Percentiles rank a stretch among this genome's conserved stretches.
phyloP scores from a whole-genome alignment of 2,113 vertebrate genomes.

The Leucoraja erinaceus region DNA sequence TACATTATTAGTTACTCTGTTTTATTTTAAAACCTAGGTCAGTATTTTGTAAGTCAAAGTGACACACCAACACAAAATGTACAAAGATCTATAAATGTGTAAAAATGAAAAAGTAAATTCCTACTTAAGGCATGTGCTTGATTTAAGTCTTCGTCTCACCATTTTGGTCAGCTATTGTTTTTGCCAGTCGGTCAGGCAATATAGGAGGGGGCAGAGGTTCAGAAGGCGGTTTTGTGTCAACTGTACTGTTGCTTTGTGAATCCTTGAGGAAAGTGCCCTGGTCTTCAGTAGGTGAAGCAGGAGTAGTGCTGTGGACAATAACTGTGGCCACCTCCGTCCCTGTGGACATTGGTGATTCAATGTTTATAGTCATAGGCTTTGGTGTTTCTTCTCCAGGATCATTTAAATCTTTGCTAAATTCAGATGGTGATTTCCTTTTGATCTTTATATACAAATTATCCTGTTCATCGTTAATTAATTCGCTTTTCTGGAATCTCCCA shows the following conservation, averaged over 20 bases:
- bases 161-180: neutral
- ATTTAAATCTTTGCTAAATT: constrained; percentile 77
- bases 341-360: constrained; percentile 69
- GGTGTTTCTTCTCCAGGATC: constrained; percentile 77
- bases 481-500: constrained; percentile 86
- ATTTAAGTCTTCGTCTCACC: neutral
- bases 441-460: constrained; percentile 87
- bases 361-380: constrained; percentile 63
- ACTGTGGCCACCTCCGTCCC: constrained; percentile 68
- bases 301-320: constrained; percentile 48
- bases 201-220: neutral
- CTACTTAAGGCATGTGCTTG: constrained; percentile 27
- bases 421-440: constrained; percentile 84
- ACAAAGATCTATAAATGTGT: constrained; percentile 30
- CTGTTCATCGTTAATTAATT: constrained; percentile 80
- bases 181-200: neutral
- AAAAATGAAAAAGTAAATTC: constrained; percentile 28
- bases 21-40: neutral
- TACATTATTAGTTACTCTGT: neutral
- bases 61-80: constrained; percentile 2
- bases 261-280: constrained; percentile 49
- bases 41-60: constrained; percentile 28
- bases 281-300: constrained; percentile 53
- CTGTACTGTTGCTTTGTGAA: neutral
- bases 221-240: neutral